Base-by-base conservation (phyloP, 2,888 invertebrate genomes). In the Scaptomyza caliginosa region DNA sequence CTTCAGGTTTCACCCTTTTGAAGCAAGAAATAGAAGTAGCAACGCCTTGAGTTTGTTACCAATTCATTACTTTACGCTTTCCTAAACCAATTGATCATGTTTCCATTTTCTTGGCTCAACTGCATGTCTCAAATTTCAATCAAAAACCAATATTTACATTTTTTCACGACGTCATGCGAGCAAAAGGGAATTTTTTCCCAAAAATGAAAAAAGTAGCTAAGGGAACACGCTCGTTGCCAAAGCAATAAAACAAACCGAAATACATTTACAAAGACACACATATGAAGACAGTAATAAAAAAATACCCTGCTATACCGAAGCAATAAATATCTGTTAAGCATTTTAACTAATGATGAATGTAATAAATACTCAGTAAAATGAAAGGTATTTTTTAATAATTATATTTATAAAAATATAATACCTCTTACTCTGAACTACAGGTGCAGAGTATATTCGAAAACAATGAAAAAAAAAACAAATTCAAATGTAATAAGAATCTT, bases 131-230 rank as follows among this genome's bases (percentile, higher is more conserved):
- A 34, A 51, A 63, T 83, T 79, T 65, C 77, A 74, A 68, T 79
- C 56, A 54, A 67, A 74, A 65, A 28, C 30, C 57, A 81, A 79
- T 83, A 86, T 79, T 76, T 65, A 60, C 64, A 66, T 58, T 65
- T 83, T 62, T 49, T 59, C 51, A 74, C 57, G 76, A 67, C 45
- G 48, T 30, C 58, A 32, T 38, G 43, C 40, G 19, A 21, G 38
- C 40, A 23, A 63, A 46, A 40, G 34, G 17, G 49, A 73, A 50
- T 51, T 46, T 51, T 46, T 42, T 8, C 10, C 17, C 26, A 2
- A 6, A 48, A 39, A 19, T 39, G 11, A 56, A 36, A 24, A 19
- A 4, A 10, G 13, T 2, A 32, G 21, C 26, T n/a, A 21, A 40
- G 3, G 23, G 13, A 51, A 36, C 16, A 48, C 30, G 52, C 40